Conservation (phyloP, 2,113 vertebrate genomes). For the Dipodomys merriami region DNA sequence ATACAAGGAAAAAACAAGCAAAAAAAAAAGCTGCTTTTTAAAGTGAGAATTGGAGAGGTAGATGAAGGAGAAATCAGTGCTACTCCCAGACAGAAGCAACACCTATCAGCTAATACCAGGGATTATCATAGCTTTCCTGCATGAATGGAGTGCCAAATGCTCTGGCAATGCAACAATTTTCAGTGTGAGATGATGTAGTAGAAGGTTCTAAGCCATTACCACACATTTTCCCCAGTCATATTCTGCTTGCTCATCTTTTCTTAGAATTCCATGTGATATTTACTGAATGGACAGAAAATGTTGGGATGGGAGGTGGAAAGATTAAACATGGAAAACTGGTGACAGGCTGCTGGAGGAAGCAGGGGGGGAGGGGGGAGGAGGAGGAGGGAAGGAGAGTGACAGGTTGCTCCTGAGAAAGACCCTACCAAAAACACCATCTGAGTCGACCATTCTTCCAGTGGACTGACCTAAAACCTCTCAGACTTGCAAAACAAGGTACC, state of each 20-base stretch:
- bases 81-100: neutral
- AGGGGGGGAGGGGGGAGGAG: no score
- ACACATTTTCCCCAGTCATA: neutral
- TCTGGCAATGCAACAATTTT: no score
- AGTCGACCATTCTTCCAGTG: no score
- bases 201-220: neutral
- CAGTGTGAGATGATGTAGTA: neutral
- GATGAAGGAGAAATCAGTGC: neutral
- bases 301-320: neutral
- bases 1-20: constrained; percentile 59
- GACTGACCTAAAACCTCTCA: no score
- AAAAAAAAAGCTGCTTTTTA: constrained; percentile 76
- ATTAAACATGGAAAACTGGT: neutral
- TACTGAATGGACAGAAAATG: neutral
- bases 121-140: no score
- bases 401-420: no score
- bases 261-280: neutral
- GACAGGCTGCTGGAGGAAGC: no score
- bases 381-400: no score
- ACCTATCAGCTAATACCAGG: no score
- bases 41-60: constrained; percentile 12
- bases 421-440: no score
- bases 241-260: neutral
- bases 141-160: no score
- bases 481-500: no score